Base-by-base conservation (phyloP, 2,888 invertebrate species). In the Bombyx huttoni region DNA sequence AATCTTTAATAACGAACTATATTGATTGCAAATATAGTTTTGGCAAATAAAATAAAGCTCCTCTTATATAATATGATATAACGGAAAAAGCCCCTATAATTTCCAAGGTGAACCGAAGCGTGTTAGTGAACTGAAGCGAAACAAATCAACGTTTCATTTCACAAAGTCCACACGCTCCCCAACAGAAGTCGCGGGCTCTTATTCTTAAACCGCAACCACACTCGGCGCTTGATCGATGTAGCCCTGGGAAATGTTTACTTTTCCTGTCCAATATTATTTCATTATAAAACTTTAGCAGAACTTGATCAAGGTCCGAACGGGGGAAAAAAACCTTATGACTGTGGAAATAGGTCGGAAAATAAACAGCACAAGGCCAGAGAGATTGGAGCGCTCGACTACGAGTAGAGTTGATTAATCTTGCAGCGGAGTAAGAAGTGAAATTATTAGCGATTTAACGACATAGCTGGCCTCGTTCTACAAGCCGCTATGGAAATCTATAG, bases 251-350 rank as follows among this genome's bases (percentile, higher is more conserved):
- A 14, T 46, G 50, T 56, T 53, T 52, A 51, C 45, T 35, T 54
- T 53, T 40, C 47, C 46, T 10, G 53, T 47, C 47, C 47, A 48
- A 49, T 46, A 53, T 52, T 46, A 56, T 53, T 56, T 56, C 13
- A 54, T 53, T 52, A 53, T 49, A 7, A 49, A 55, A 55, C 49
- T 57, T 54, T 45, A n/a, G 3, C 47, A 13, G n/a, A 53, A 53
- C 50, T 51, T 34, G 24, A 49, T 47, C 13, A 52, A 51, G 34
- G 46, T 46, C 8, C 2, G 12, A 7, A 40, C 12, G 40, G 12
- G 1, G 40, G 40, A 40, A 1, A 40, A 8, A 10, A 12, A 7
- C 7, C 40, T 40, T 40, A 40, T 5, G 5, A 12, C 40, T 40
- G 1, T 12, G 8, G 40, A 7, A 40, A 40, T 40, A 40, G 12